Percentiles rank a stretch among this genome's conserved stretches.
phyloP scores from a whole-genome alignment of 1,140 invertebrate species.

The Drosophila malerkotliana region DNA sequence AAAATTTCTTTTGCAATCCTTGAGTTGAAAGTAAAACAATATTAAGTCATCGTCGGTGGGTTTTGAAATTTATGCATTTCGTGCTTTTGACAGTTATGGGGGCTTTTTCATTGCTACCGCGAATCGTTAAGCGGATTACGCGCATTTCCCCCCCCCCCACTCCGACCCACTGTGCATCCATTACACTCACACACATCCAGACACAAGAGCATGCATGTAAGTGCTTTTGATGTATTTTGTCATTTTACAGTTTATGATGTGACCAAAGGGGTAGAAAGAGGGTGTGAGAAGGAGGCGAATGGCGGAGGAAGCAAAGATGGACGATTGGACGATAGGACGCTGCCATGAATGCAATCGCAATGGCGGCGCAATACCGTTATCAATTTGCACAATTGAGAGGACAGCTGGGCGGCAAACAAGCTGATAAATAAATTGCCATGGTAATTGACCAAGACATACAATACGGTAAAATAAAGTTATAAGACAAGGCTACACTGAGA shows the following conservation, averaged over 20 bases:
- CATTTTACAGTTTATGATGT: slow-evolving; percentile 45
- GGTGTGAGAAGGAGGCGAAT: neutral
- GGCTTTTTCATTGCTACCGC: neutral
- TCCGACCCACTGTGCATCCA: slow-evolving; percentile 47
- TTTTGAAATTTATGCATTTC: slow-evolving; percentile 18
- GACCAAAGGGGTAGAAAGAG: neutral
- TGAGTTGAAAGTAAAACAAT: neutral
- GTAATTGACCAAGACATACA: slow-evolving; percentile 58
- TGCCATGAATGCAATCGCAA: too few species aligned
- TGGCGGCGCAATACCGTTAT: slow-evolving; percentile 21
- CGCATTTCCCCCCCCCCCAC: neutral
- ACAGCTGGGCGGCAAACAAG: slow-evolving; percentile 4
- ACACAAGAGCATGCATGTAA: neutral
- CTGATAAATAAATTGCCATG: slow-evolving; percentile 66
- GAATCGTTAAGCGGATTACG: slow-evolving; percentile 15
- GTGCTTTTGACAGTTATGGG: slow-evolving; percentile 20
- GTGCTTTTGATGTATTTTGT: slow-evolving; percentile 21
- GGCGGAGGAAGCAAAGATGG: neutral
- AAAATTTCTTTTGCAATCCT: neutral
- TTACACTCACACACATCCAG: slow-evolving; percentile 9
- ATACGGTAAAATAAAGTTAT: slow-evolving; percentile 6
- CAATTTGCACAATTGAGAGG: slow-evolving; percentile 25
- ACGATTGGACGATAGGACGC: neutral
- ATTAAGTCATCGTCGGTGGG: neutral
- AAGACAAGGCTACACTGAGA: neutral